Conservation (phyloP, 2,888 invertebrate genomes). For the Plagiodera versicolora region DNA sequence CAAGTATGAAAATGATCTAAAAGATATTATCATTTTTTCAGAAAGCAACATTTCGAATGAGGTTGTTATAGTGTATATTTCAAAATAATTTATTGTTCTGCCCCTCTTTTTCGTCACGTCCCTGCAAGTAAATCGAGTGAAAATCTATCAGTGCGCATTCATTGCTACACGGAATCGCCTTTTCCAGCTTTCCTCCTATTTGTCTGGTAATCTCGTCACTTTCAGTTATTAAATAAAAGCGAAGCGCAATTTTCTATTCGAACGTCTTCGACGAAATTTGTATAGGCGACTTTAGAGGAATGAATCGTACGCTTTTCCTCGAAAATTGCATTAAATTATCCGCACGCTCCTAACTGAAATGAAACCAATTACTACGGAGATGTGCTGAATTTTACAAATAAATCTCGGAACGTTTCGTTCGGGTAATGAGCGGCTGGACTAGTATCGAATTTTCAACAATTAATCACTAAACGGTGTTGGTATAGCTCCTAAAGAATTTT, state of each 20-base stretch:
- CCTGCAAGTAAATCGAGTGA: neutral
- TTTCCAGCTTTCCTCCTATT: conserved; percentile 22
- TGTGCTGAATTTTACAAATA: conserved; percentile 5
- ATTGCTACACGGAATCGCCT: conserved; percentile 2
- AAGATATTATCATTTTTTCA: too few relatives aligned
- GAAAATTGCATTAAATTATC: conserved; percentile 33
- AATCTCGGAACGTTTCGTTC: neutral
- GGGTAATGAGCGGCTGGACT: too few relatives aligned
- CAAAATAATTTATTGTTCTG: too few relatives aligned
- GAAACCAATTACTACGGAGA: conserved; percentile 33
- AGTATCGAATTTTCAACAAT: too few relatives aligned
- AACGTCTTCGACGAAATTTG: conserved; percentile 27
- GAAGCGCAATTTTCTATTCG: conserved; percentile 31
- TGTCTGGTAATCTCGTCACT: conserved; percentile 26
- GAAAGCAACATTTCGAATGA: too few relatives aligned
- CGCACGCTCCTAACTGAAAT: conserved; percentile 34
- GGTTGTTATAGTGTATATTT: too few relatives aligned
- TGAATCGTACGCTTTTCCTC: conserved; percentile 16
- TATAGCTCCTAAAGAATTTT: too few relatives aligned
- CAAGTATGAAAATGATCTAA: too few relatives aligned
- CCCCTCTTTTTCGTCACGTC: neutral
- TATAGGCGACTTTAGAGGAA: conserved; percentile 22
- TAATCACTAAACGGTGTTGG: too few relatives aligned
- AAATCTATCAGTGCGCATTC: neutral
- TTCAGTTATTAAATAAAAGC: conserved; percentile 29